Percentiles rank a stretch among this genome's conserved stretches.
Conservation (phyloP, 2,797 vertebrate species). For the Varecia variegata region DNA sequence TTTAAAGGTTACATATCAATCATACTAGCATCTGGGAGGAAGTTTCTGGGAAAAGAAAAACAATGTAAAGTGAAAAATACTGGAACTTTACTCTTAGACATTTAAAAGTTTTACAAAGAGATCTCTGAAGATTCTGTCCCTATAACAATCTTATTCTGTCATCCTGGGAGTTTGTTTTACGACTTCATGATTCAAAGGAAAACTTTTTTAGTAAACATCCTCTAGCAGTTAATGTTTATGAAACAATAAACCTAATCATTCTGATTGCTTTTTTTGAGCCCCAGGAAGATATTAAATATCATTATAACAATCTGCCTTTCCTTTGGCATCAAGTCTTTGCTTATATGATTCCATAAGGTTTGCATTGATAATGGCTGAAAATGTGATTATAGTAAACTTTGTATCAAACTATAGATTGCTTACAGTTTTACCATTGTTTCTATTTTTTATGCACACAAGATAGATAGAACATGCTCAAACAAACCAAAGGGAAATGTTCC, state of each 20-base stretch:
- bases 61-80: neutral
- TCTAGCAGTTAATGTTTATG: neutral
- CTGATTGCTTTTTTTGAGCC: neutral
- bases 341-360: neutral
- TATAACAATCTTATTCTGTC: neutral
- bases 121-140: neutral
- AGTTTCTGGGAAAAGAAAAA: neutral
- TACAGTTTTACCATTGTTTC: neutral
- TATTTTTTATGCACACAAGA: neutral
- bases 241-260: slow-evolving; percentile 24
- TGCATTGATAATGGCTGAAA: neutral
- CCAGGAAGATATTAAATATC: neutral
- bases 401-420: neutral
- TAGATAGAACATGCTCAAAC: neutral
- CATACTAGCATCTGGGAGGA: neutral
- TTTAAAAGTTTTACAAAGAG: slow-evolving; percentile 10
- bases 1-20: slow-evolving; percentile 5
- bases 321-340: neutral
- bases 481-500: neutral
- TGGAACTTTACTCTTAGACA: slow-evolving; percentile 1
- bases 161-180: neutral
- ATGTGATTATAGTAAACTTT: neutral
- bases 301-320: neutral
- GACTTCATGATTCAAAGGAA: slow-evolving; percentile 24
- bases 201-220: slow-evolving; percentile 7